Base-by-base conservation (phyloP, 2,888 invertebrate species). In the Melanophora roralis region DNA sequence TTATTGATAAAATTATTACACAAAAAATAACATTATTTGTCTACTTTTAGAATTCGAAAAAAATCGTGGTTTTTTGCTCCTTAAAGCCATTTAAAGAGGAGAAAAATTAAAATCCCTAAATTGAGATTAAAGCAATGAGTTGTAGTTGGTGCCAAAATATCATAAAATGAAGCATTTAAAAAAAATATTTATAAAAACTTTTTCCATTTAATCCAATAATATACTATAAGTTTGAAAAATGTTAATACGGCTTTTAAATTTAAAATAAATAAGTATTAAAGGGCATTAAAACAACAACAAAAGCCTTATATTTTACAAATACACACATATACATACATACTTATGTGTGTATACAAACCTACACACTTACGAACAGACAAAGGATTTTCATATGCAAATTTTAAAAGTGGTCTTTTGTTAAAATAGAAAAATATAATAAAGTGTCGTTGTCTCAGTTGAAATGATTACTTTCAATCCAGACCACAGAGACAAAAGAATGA, bases 401-500 rank as follows among this genome's bases (percentile, higher is more conserved):
- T 11, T 11, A 32, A 16, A n/a, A 23, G 19, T n/a, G 38, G 38
- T 64, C 64, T 49, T 73, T 64, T 64, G 47, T 57, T 57, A 32
- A 38, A 57, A 74, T 59, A 43, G 19, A n/a, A n/a, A 32, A 57
- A 64, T 43, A 23, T 36, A 71, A 45, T 60, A 60, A 47, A 71
- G 38, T 73, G 16, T 57, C 19, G 14, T 38, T 55, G 19, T 21
- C 27, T 38, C 36, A 36, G 36, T 55, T 36, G 21, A 16, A 59
- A 34, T 59, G 23, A 43, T 47, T 47, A 67, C 21, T 57, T 64
- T 55, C 21, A 38, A 65, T 57, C 34, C 53, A 69, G 69, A 65
- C 71, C 71, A 34, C 57, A 67, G 23, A 75, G 60, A 75, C 79
- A 80, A 80, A 71, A 40, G 67, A 69, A 64, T 65, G 64, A 74